Evolutionary conservation across 2,888 invertebrate genomes (phyloP), one percentile per base, ranked within the genome.

Genomic region (Volucella bombylans): DNA sequence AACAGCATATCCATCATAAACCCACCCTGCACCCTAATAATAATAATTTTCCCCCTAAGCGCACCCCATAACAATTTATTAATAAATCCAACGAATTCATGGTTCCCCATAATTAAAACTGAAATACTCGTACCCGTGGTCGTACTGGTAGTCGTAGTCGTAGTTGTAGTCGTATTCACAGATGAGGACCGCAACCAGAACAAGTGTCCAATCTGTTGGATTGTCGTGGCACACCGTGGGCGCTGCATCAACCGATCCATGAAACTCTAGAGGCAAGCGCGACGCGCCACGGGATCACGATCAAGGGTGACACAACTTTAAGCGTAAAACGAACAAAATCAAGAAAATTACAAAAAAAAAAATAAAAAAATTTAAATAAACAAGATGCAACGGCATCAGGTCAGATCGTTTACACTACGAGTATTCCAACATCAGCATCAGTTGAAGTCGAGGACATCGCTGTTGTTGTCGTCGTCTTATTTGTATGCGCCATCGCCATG

Each of bases 1-100:
- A 85, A 85, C 72, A 81, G 57, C 72, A 77, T 81, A 85, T 85
- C 85, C 76, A 85, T 85, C 85, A 85, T 85, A 85, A 72, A 68
- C 61, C 76, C 62, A 81, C 76, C 85, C 85, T 67, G 57, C 59
- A 65, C 65, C 74, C 57, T 62, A 85, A 85, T 85, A 81, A 85
- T 77, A 85, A 85, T 85, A 77, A 85, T 85, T 74, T 61, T 57
- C 65, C 43, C 80, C 71, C 78, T 62, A 57, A 23, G 67, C 72
- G 43, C 55, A 72, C 82, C 67, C 81, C 73, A 85, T 76, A 74
- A 80, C 68, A 71, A 76, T 76, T 81, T 85, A 85, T 85, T 85
- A 85, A 85, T 85, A 80, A 80, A 72, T 64, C 80, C 85, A 72
- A 76, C 80, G 72, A 81, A 77, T 77, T 71, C 85, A 85, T 68